A percentile compares a stretch with the other conserved stretches of the same genome.
These are phyloP conservation scores for Dicrurus megarhynchus DNA, from an alignment of 2,113 vertebrate genomes.

Conservation along the genomic window DNA sequence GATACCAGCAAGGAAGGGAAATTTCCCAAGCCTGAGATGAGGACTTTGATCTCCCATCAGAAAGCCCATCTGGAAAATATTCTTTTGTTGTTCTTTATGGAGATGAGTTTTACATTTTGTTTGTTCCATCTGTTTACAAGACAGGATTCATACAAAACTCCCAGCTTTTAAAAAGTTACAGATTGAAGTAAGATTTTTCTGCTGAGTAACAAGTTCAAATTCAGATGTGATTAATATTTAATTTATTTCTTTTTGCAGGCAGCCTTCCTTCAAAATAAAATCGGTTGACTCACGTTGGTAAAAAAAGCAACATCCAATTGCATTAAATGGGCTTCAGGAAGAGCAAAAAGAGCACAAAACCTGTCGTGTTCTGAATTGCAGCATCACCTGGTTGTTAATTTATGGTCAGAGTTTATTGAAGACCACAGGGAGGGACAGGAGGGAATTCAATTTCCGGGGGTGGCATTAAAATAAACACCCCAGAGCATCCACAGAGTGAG, in stretches of 20 bases:
- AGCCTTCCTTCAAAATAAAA: not conserved
- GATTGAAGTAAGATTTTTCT: not conserved
- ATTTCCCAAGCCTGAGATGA: conserved; percentile 4
- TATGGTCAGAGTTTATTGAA: not conserved
- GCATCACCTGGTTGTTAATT: not conserved
- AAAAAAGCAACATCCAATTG: not conserved
- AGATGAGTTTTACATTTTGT: conserved; percentile 45
- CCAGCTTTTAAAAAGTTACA: not conserved
- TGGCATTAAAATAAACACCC: not conserved
- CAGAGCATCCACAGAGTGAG: not conserved
- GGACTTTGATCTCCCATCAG: conserved; percentile 52
- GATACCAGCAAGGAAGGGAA: conserved; percentile 11
- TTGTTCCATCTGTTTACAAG: conserved; percentile 31
- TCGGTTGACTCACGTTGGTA: not conserved
- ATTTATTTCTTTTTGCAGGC: not conserved
- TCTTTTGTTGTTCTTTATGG: conserved; percentile 16
- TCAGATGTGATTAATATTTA: not conserved
- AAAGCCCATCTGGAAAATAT: conserved; percentile 49
- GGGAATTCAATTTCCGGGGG: not conserved
- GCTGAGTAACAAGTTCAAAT: not conserved
- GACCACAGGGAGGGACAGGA: not conserved
- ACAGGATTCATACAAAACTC: not conserved
- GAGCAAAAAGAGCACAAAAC: not conserved
- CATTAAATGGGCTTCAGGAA: not conserved
- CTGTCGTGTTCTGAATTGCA: not conserved